Evolutionary conservation across 2,888 invertebrate genomes (phyloP), one percentile per base, ranked within the genome.

Genomic region (Omphaloscelis lunosa): DNA sequence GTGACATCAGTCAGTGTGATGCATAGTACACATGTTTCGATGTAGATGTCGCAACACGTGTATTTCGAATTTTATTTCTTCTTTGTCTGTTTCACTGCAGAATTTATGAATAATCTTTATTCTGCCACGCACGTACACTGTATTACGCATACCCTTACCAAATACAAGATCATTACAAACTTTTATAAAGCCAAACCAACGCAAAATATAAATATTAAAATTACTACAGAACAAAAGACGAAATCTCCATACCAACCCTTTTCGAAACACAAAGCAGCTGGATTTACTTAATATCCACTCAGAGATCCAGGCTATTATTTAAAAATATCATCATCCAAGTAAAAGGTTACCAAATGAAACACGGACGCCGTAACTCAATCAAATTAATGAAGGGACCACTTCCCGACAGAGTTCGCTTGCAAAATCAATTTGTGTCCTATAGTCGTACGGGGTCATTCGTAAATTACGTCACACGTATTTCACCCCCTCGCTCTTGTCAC

Each of bases 341-440:
- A 56, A 71, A 79, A 73, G 27, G 48, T 12, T 51, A 23, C 12
- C 12, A 59, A 72, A 69, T 63, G 70, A 72, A 75, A 79, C 76
- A 62, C 62, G 79, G 72, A 65, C 56, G 72, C 63, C 41, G 71
- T 85, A 87, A 88, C 83, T 87, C 75, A 83, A 88, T 87, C 79
- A 87, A 83, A 68, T 79, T 85, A 87, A 87, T 82, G 81, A 87
- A 86, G 80, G 86, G 80, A 74, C 85, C 75, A 74, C 74, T 79
- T 63, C 70, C 34, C 62, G 51, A 34, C 73, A 56, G 39, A 84
- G 81, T 82, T 88, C 75, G 63, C 72, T 83, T 70, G 78, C 86
- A 80, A 89, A 88, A 88, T 89, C 85, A 86, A 88, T 89, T 88
- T 88, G 80, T 80, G 62, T 74, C 41, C 73, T 41, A 79, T 72